A percentile compares a stretch with the other conserved stretches of the same genome.
phyloP scores from a whole-genome alignment of 2,797 vertebrate genomes.

The Gymnodraco acuticeps region DNA sequence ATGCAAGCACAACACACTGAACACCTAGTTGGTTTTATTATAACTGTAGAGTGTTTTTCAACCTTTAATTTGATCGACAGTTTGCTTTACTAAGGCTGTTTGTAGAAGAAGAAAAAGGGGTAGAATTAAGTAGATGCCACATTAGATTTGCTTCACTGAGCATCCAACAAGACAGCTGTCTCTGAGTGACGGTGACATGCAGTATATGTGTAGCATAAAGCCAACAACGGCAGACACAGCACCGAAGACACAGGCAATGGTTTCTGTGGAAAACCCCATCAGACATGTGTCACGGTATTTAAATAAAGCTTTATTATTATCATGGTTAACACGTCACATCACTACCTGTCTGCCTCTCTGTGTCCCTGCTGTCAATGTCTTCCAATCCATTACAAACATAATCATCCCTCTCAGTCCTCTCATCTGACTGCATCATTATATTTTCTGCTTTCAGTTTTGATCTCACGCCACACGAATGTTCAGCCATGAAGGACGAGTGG shows the following conservation, averaged over 20 bases:
- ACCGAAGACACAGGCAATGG: too few relatives aligned
- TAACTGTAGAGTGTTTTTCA: not conserved
- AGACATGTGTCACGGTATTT: not conserved
- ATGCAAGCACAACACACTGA: not conserved
- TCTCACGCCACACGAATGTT: conserved; percentile 1
- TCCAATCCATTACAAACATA: conserved; percentile 17
- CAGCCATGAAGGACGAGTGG: conserved; percentile 18
- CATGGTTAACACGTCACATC: conserved; percentile 13
- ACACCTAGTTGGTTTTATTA: too few relatives aligned
- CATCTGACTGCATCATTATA: conserved; percentile 20
- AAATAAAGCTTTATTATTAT: too few relatives aligned
- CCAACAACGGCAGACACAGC: not conserved
- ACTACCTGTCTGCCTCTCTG: not conserved
- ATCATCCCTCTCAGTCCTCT: conserved; percentile 25
- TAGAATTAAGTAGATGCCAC: not conserved
- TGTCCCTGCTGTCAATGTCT: not conserved
- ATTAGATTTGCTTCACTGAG: not conserved
- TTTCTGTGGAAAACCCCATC: not conserved
- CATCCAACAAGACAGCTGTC: not conserved
- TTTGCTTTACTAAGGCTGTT: not conserved
- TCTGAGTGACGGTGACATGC: not conserved
- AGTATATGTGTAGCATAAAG: not conserved
- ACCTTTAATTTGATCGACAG: not conserved
- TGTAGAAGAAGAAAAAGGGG: not conserved
- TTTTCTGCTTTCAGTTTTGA: not conserved